These are phyloP conservation scores for Hylaeus anthracinus DNA, from an alignment of 1,140 invertebrate species.

Conservation along the genomic window DNA sequence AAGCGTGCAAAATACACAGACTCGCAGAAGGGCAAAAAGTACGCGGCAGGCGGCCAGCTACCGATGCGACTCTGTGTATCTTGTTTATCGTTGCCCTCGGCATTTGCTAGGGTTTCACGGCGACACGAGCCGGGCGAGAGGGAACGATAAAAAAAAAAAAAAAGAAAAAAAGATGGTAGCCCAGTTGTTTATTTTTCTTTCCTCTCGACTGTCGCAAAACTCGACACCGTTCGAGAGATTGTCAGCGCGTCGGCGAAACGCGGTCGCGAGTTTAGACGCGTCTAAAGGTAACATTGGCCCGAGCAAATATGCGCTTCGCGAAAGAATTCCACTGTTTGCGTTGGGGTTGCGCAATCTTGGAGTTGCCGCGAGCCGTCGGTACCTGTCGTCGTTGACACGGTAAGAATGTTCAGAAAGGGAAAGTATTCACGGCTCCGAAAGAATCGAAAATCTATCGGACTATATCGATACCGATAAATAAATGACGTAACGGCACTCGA, in stretches of 20 bases:
- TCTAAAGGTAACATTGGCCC: slow-evolving; percentile 2
- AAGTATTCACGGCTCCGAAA: too few relatives aligned
- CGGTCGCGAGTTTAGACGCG: slow-evolving; percentile 5
- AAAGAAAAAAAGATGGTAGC: slow-evolving; percentile 5
- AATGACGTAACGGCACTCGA: background rate
- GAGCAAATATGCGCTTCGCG: background rate
- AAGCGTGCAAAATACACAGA: slow-evolving; percentile 47
- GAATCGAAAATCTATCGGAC: too few relatives aligned
- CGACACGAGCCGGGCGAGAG: background rate
- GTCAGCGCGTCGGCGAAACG: background rate
- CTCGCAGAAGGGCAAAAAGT: background rate
- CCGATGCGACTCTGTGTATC: slow-evolving; percentile 21
- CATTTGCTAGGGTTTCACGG: too few relatives aligned
- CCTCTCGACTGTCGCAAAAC: slow-evolving; percentile 9
- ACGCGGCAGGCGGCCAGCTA: slow-evolving; percentile 10
- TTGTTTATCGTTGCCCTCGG: slow-evolving; percentile 3
- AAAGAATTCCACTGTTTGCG: background rate
- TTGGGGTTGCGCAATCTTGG: too few relatives aligned
- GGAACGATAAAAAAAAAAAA: too few relatives aligned
- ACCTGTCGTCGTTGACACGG: too few relatives aligned
- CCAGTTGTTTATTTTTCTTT: slow-evolving; percentile 1
- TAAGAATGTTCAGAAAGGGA: too few relatives aligned
- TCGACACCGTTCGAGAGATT: background rate
- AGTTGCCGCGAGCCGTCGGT: too few relatives aligned
- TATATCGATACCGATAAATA: background rate